Evolutionary conservation across 2,113 vertebrate genomes (phyloP), one percentile per base, ranked within the genome.

Genomic region (Tetraodon nigroviridis): DNA sequence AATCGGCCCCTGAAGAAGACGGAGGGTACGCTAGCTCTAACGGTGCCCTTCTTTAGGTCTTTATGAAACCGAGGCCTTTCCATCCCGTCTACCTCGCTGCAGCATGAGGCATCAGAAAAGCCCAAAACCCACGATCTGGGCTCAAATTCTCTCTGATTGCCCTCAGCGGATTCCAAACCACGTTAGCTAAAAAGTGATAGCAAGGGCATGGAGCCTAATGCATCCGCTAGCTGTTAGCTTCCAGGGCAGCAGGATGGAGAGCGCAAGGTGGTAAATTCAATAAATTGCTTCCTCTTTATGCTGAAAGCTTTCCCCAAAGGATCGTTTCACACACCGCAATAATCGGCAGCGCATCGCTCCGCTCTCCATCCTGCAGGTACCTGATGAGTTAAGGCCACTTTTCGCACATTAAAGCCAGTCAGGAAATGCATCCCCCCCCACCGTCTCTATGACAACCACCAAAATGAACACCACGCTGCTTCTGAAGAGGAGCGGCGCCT

Each of bases 91-190:
- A 48, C 37, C 64, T 41, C 67, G 59, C 57, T 41, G 54, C 21
- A 61, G 47, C 62, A 73, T 14, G 10, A 51, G 58, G 54, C 55
- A 69, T 81, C 62, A 70, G n/a, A 61, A 74, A 62, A 21, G 40
- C 27, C 55, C n/a, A 48, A 67, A 71, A 67, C 71, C 17, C 47
- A 32, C 52, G 71, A 84, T 84, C 81, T 68, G 85, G 81, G 83
- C 67, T 72, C 46, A 49, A 29, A 60, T 76, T 76, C 53, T 61
- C 46, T 70, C 54, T 65, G 64, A 84, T 81, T 81, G 73, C 52
- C 79, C 77, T 53, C 57, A 80, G 68, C 68, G 77, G 71, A 67
- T 81, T 70, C 70, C 70, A 80, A 76, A 82, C 61, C 78, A 76
- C 3, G 55, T 82, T 75, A 68, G 70, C 55, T 61, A 50, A 64